A percentile compares a stretch with the other conserved stretches of the same genome.
Conservation (phyloP, 1,140 invertebrate genomes). For the Tribolium castaneum region DNA sequence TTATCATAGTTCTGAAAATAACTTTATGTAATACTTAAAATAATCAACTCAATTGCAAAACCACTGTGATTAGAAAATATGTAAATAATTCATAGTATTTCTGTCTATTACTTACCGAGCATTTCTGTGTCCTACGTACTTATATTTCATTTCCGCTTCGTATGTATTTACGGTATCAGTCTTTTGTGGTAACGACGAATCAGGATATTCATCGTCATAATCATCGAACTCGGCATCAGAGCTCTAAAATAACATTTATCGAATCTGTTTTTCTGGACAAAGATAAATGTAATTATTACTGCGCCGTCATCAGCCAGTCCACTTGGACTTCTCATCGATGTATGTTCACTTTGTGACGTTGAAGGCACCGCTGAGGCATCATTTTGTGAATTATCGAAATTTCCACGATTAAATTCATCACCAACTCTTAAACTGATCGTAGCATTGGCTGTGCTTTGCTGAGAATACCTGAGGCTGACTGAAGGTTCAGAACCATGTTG, state of each 20-base stretch:
- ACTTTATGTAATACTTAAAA: too few species aligned
- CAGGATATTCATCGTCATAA: conserved; percentile 49
- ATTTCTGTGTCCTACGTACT: conserved; percentile 86
- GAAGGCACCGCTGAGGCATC: conserved; percentile 25
- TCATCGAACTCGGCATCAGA: conserved; percentile 55
- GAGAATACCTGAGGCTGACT: conserved; percentile 61
- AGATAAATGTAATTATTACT: conserved; percentile 13
- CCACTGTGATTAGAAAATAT: too few species aligned
- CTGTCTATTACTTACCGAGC: conserved; percentile 70
- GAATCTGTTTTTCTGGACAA: background rate
- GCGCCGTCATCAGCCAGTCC: background rate
- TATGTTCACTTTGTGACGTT: conserved; percentile 16
- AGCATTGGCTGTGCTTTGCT: conserved; percentile 62
- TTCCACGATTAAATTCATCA: conserved; percentile 42
- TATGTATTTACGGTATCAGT: conserved; percentile 47
- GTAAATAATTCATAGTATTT: too few species aligned
- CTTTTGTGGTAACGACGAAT: conserved; percentile 40
- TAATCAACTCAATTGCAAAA: too few species aligned
- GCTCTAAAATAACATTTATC: background rate
- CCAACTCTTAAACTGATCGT: conserved; percentile 60
- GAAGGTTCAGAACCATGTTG: conserved; percentile 62
- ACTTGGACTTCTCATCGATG: background rate
- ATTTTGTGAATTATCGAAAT: conserved; percentile 14
- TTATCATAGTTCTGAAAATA: conserved; percentile 82
- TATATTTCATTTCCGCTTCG: conserved; percentile 71